Evolutionary conservation across 1,140 invertebrate species (phyloP), one percentile per base, ranked within the genome.

Genomic region (Wiebesia pumilae): DNA sequence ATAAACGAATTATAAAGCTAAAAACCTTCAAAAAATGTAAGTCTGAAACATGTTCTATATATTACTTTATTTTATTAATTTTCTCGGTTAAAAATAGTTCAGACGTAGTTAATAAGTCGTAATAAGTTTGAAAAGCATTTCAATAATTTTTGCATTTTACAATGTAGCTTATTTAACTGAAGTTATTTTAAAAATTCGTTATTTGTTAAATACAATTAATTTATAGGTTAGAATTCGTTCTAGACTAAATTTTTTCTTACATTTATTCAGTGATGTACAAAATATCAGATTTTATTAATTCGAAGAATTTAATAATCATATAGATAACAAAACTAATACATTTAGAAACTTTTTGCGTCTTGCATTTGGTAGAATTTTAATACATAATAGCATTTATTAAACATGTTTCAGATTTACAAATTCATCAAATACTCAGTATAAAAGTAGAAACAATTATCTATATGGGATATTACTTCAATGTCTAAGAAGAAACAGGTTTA

Each of bases 401-500:
- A 85, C 24, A 43, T 86, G 78, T 86, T 86, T 67, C 84, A 86
- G 84, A 81, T 81, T 62, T 86, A 24, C 73, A n/a, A 30, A 40
- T 58, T 21, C 35, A 85, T 43, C 27, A 24, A 47, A 73, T 19
- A 40, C 24, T 65, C 67, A 58, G 38, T 47, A 80, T 54, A 47
- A 30, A 43, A 85, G n/a, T 30, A 40, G 75, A 71, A 27, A 38
- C 47, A 81, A 54, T 67, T 62, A 75, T 27, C 38, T 71, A 33
- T 47, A 86, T 86, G 84, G 84, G 47, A 86, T 77, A 75, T 86
- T 30, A 81, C 79, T 43, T 40, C 78, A 81, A 86, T 86, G 84
- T 86, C 84, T 81, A 43, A 86, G 54, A 71, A 86, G 51, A 81
- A 86, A 43, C 78, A 86, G 84, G 84, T 85, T 86, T 81, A 35